Base-by-base conservation (phyloP, 2,113 vertebrate species). In the Australoheros scitulus region DNA sequence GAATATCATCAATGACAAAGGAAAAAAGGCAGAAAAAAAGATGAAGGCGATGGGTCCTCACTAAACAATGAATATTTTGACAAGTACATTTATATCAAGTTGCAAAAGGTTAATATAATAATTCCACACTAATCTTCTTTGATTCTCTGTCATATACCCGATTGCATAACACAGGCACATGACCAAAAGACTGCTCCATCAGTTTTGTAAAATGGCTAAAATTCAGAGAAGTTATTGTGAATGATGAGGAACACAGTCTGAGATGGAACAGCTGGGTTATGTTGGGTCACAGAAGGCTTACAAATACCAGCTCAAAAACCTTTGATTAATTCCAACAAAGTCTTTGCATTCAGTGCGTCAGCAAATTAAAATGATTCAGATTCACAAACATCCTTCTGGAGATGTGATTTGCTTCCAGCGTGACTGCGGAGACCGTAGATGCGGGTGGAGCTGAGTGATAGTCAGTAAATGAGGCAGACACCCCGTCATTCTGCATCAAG, bases 391-490 rank as follows among this genome's bases (percentile, higher is more conserved):
- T 52, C 32, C 56, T 26, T 74, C 1, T 52, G 63, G 56, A 85
- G 61, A 82, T 77, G 70, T 11, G 26, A 87, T 90, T 79, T 82
- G 57, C 74, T 72, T 84, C 76, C 88, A 86, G 80, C 77, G 22
- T 90, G 89, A 87, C 77, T 77, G 38, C 79, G 79, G 60, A 60
- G 55, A 57, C 34, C 13, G 29, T 9, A 24, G 57, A 34, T 3
- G 43, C 52, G 18, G 34, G 82, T 72, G 74, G 79, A 83, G 59
- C 81, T 6, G 65, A 70, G 50, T 10, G 64, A 87, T 55, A 74
- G 70, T 81, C 7, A n/a, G 90, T 85, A 87, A 93, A 64, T 74
- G 77, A 88, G 84, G 88, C 79, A 58, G 91, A 89, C 87, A 86
- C 50, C 59, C 74, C 17, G 65, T 92, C 87, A 58, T 60, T 89